These are phyloP conservation scores for Hippopotamyrus pictus DNA, from an alignment of 2,797 vertebrate species.

Conservation along the genomic window DNA sequence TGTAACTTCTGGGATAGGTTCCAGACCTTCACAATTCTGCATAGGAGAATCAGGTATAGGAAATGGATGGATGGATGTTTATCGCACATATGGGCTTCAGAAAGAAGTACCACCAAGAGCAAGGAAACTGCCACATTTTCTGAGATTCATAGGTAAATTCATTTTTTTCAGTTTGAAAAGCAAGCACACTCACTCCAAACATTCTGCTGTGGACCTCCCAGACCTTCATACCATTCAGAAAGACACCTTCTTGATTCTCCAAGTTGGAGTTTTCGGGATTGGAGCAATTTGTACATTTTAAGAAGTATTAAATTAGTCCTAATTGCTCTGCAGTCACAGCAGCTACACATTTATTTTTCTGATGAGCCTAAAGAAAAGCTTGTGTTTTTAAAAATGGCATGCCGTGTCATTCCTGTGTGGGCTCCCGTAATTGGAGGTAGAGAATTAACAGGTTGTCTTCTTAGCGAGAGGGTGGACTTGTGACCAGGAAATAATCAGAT, in stretches of 20 bases:
- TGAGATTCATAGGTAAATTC: neutral
- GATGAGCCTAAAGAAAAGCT: neutral
- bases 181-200: neutral
- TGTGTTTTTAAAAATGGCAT: neutral
- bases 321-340: neutral
- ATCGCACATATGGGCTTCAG: neutral
- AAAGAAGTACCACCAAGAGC: neutral
- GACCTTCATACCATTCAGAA: neutral
- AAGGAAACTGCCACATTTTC: neutral
- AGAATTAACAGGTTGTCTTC: slow-evolving; percentile 10
- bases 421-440: slow-evolving; percentile 8
- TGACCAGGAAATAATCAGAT: slow-evolving; percentile 10
- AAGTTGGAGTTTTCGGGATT: neutral
- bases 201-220: neutral
- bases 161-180: neutral
- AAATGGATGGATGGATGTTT: neutral
- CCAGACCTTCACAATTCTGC: neutral
- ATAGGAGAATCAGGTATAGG: neutral
- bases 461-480: neutral
- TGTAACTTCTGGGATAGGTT: neutral
- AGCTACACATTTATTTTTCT: neutral
- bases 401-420: slow-evolving; percentile 20
- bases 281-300: neutral
- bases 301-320: neutral
- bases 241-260: neutral